Conservation (phyloP, 2,797 vertebrate species). For the Poeciliopsis infans region DNA sequence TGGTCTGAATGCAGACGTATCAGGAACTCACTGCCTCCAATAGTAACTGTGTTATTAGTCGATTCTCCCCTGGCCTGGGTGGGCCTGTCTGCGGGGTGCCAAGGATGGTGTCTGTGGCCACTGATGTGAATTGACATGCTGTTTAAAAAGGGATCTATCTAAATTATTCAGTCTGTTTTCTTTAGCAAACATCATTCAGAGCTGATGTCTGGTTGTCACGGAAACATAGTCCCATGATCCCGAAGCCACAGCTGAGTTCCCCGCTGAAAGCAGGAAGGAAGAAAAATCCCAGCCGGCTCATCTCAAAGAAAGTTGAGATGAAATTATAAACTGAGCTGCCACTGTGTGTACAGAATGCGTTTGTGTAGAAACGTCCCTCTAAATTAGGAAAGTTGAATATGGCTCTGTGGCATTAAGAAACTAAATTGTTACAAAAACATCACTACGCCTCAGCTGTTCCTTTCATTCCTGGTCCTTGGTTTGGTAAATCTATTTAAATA, state of each 20-base stretch:
- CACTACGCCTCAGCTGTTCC: background rate
- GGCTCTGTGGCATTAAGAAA: slow-evolving; percentile 13
- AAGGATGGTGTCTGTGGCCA: slow-evolving; percentile 60
- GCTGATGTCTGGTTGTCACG: slow-evolving; percentile 78
- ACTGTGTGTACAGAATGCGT: slow-evolving; percentile 19
- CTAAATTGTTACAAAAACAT: background rate
- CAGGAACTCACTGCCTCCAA: slow-evolving; percentile 7
- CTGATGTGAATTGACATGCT: slow-evolving; percentile 74
- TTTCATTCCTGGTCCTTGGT: background rate
- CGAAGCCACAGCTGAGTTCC: slow-evolving; percentile 62
- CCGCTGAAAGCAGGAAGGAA: slow-evolving; percentile 24
- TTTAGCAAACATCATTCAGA: slow-evolving; percentile 67
- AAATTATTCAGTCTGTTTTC: slow-evolving; percentile 83
- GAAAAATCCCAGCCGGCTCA: slow-evolving; percentile 33
- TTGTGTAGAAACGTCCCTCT: background rate
- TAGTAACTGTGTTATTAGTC: slow-evolving; percentile 32
- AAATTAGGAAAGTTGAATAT: slow-evolving; percentile 1
- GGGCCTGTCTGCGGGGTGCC: slow-evolving; percentile 64
- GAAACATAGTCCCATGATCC: slow-evolving; percentile 73
- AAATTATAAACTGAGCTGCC: slow-evolving; percentile 46
- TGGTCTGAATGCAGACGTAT: slow-evolving; percentile 25
- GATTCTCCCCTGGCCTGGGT: slow-evolving; percentile 43
- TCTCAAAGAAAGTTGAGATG: slow-evolving; percentile 51
- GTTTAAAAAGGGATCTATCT: slow-evolving; percentile 79
- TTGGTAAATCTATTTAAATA: background rate